Evolutionary conservation across 2,888 invertebrate genomes (phyloP), one percentile per base, ranked within the genome.

Genomic region (Idaea dimidiata): DNA sequence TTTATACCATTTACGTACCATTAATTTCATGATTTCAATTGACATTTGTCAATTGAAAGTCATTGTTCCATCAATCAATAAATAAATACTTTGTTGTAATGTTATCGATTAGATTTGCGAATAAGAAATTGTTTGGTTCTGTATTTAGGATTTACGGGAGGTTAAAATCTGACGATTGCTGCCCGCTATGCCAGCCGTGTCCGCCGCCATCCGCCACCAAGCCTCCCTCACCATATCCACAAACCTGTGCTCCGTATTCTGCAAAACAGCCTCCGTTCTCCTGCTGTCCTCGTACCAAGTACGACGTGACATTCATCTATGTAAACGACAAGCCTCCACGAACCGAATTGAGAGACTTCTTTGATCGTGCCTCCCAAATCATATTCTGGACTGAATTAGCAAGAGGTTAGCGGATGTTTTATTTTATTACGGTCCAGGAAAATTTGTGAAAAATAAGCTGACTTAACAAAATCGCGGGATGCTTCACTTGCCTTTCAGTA

Each of bases 371-470:
- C 0, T 94, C 95, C 0, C 93, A 93, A 59, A 93, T 91, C 0
- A 82, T 96, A 62, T 97, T 98, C 83, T 93, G 95, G 82, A 94
- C 95, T 0, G 98, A 98, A 88, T 74, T 98, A 8, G 65, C 94
- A 0, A 94, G 97, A 87, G 98, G 98, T 73, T 66, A 60, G 69
- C 53, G 62, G 57, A 66, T 57, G 58, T 65, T 70, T 62, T 64
- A 65, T 67, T 69, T 71, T 70, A 72, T 72, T 72, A 66, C 69
- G 72, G 72, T 70, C 61, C 60, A 58, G 67, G 43, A 62, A 61
- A 71, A 69, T 66, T 70, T 63, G 68, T 63, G 59, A 61, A 60
- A 64, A 69, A 71, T 70, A 68, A 67, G 66, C 62, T 70, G 65
- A 61, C 66, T 67, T 71, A 72, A 71, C 66, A 69, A 69, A 74